phyloP scores from a whole-genome alignment of 2,888 invertebrate genomes.

The Epirrhoe alternata region DNA sequence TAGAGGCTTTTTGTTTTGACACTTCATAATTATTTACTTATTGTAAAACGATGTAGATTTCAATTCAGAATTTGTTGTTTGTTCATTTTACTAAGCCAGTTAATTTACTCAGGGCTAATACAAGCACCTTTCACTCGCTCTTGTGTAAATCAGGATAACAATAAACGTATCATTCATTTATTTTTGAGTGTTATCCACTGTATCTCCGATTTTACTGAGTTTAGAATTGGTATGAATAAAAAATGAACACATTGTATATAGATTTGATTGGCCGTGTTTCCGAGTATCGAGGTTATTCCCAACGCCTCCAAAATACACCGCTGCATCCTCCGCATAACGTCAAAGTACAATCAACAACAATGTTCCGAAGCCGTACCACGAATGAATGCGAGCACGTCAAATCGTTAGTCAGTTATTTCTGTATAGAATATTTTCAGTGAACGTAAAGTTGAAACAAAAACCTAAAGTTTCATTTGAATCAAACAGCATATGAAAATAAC shows the following conservation, averaged over 20 bases:
- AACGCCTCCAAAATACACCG: neutral
- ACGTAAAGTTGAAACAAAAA: neutral
- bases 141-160: no score
- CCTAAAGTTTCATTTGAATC: slow-evolving; percentile 19
- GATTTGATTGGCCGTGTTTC: neutral
- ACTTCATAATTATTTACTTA: slow-evolving; percentile 53
- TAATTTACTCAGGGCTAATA: neutral
- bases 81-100: neutral
- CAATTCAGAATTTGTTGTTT: slow-evolving; percentile 34
- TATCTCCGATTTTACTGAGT: neutral
- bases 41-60: slow-evolving; percentile 44
- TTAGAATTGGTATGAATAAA: neutral
- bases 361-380: neutral
- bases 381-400: neutral
- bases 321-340: neutral
- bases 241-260: neutral
- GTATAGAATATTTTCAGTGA: neutral
- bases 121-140: no score
- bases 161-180: neutral
- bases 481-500: slow-evolving; percentile 41
- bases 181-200: neutral
- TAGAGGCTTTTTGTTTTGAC: slow-evolving; percentile 55
- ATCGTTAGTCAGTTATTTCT: neutral
- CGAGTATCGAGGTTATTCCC: neutral
- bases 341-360: neutral